Conservation (phyloP, 1,140 invertebrate species). For the Teleogryllus occipitalis region DNA sequence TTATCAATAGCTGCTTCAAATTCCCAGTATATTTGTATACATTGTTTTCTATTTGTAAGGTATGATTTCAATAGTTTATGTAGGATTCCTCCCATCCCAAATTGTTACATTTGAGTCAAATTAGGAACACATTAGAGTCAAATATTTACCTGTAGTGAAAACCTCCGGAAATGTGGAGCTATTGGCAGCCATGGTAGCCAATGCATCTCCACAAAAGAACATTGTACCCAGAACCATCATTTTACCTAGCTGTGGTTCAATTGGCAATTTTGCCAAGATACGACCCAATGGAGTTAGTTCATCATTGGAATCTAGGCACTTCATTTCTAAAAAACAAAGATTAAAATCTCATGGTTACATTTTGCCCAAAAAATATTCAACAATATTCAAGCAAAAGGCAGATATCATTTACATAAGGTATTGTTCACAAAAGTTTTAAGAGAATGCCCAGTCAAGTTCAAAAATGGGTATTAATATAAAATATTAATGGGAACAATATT, state of each 20-base stretch:
- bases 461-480: no score
- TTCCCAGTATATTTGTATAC: no score
- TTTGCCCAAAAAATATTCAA: not conserved
- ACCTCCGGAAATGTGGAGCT: slow-evolving; percentile 87
- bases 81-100: no score
- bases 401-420: no score
- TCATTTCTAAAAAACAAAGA: slow-evolving; percentile 59
- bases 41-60: no score
- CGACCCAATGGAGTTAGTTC: slow-evolving; percentile 82
- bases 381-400: not conserved
- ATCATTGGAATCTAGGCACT: slow-evolving; percentile 75
- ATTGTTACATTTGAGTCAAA: no score
- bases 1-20: no score
- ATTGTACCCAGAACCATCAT: slow-evolving; percentile 89
- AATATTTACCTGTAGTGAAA: slow-evolving; percentile 51
- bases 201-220: slow-evolving; percentile 77
- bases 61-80: no score
- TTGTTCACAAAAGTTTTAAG: no score
- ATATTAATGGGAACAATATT: no score
- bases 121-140: slow-evolving; percentile 27
- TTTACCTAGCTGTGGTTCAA: slow-evolving; percentile 87
- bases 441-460: no score
- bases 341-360: not conserved
- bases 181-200: slow-evolving; percentile 90
- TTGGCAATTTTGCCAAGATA: slow-evolving; percentile 84